Base-by-base conservation (phyloP, 2,797 vertebrate species). In the Australoheros facetus region DNA sequence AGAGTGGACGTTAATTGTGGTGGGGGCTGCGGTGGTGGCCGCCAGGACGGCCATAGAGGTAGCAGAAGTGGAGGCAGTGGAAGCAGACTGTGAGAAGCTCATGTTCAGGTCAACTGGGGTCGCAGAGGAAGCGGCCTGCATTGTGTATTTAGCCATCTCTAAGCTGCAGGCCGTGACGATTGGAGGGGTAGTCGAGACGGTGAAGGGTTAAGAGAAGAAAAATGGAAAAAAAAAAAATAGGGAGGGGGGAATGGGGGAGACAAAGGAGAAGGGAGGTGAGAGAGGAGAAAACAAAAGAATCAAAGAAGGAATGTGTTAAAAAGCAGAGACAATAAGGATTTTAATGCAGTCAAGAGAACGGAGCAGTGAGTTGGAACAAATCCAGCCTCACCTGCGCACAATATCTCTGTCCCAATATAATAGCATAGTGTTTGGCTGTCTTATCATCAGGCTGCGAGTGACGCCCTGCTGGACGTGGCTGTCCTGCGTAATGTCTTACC, bases 91-190 rank as follows among this genome's bases (percentile, higher is more conserved):
- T 95, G 97, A 93, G 95, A 97, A 97, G 95, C 95, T 96, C 96
- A 98, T 96, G 96, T 96, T 97, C 93, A 98, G 96, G 95, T 98
- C 97, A 95, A 97, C 94, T 82, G 96, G 95, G 95, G 94, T 95
- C 92, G 93, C 94, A 90, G 97, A 95, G 91, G 97, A 96, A 94
- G 96, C 96, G 84, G 96, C 95, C 96, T 98, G 97, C 96, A 97
- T 97, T 96, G 96, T 98, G 96, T 97, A 96, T 96, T 97, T 98
- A 96, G 97, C 97, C 97, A 98, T 97, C 96, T 98, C 97, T 97
- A 98, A 96, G 95, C 97, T 98, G 97, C 94, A 96, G 79, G 88
- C 39, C 12, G 39, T 75, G 86, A 81, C 0, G 66, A 76, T 83
- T 62, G 76, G 51, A 69, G 64, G 74, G 85, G 79, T 58, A 70